Base-by-base conservation (phyloP, 2,113 vertebrate species). In the Peucedramus taeniatus region DNA sequence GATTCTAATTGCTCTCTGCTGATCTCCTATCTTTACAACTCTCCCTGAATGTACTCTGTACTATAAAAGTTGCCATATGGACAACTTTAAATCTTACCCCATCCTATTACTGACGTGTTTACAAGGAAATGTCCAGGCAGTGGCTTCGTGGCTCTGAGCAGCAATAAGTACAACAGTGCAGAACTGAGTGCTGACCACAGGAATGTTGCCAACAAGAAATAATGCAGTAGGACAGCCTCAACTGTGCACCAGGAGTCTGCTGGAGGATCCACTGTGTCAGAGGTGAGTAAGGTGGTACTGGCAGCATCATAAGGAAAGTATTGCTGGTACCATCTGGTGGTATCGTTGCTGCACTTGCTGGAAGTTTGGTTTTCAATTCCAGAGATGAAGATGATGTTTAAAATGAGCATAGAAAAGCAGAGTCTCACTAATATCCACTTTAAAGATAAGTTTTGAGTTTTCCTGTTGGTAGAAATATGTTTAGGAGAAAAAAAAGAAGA, bases 351-450 rank as follows among this genome's bases (percentile, higher is more conserved):
- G 15, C 65, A 11, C 47, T 77, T 75, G 33, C 61, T 90, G 70
- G 90, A 68, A 49, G 97, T 97, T 70, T 77, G 37, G 60, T 98
- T 98, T 77, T 97, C 94, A 39, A 97, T 98, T 63, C 98, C 98
- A 66, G 95, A 95, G 82, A 98, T 83, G 86, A 98, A 98, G 87
- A 98, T 93, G 30, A 98, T 97, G 92, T 98, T 98, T 92, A 98
- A 98, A 84, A 97, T 89, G 27, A 98, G 77, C 97, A 98, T 94
- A 26, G 97, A 97, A 50, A 71, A 20, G 42, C 95, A 98, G 77
- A 98, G 94, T 91, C 91, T 97, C 74, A 98, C 97, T 74, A 98
- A 64, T 7, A 98, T 94, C 56, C 98, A 94, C 0, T 78, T 98
- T 18, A 96, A 45, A 40, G 89, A 96, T 3, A 44, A 85, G 91